Evolutionary conservation across 2,113 vertebrate genomes (phyloP).

Genomic region (Garra rufa): DNA sequence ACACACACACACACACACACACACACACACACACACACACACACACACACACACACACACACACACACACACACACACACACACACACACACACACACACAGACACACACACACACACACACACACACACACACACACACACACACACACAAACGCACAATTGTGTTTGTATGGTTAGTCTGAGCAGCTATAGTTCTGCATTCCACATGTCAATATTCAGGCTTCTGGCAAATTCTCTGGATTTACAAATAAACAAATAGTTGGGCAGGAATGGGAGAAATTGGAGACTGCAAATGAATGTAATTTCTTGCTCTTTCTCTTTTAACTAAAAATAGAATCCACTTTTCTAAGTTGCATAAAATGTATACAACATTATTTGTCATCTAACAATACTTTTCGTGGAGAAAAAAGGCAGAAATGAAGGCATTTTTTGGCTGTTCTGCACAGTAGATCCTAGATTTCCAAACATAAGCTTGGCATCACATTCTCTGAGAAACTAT

Average conservation of each 20-base stretch:
- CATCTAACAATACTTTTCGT: not conserved
- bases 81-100: constrained; percentile 13
- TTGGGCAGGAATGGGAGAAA: constrained; percentile 38
- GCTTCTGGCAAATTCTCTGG: constrained; percentile 49
- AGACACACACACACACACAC: constrained; percentile 20
- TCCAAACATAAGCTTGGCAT: constrained; percentile 26
- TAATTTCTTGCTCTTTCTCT: constrained; percentile 32
- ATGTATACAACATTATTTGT: constrained; percentile 5
- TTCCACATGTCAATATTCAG: constrained; percentile 60
- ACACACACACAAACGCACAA: constrained; percentile 6
- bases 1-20: constrained; percentile 13
- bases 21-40: constrained; percentile 21
- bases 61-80: constrained; percentile 10
- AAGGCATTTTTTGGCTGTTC: constrained; percentile 8
- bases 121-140: constrained; percentile 12
- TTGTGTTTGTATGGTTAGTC: constrained; percentile 50
- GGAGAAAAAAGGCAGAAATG: not conserved
- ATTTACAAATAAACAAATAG: constrained; percentile 63
- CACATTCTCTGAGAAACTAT: constrained; percentile 24
- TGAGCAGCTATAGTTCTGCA: constrained; percentile 49
- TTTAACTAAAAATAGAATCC: constrained; percentile 18
- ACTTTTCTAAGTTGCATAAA: constrained; percentile 2
- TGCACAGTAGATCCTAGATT: not conserved
- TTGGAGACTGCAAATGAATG: constrained; percentile 31
- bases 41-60: constrained; percentile 12